Conservation (phyloP, 2,888 invertebrate genomes). For the Metallyticus violacea region DNA sequence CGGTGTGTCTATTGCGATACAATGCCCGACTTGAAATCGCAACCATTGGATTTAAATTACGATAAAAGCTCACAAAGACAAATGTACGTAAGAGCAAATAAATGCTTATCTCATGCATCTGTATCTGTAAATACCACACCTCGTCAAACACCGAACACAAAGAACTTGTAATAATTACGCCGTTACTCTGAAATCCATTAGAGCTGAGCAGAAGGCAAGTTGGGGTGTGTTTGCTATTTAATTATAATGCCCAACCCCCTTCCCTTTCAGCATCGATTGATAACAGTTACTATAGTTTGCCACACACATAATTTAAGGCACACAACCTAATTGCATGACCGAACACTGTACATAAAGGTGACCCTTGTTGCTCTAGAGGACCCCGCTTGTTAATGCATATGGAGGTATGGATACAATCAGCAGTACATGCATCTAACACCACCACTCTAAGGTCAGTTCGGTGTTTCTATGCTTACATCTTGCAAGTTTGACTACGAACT, state of each 20-base stretch:
- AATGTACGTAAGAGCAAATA: too few relatives aligned
- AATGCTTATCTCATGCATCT: too few relatives aligned
- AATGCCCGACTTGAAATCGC: too few relatives aligned
- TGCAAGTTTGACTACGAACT: too few relatives aligned
- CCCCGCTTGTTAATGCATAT: neutral
- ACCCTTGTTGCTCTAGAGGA: constrained; percentile 19
- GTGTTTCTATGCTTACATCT: too few relatives aligned
- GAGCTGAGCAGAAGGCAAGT: constrained; percentile 14
- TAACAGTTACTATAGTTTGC: constrained; percentile 31
- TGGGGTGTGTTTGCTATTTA: constrained; percentile 30
- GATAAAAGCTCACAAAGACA: too few relatives aligned
- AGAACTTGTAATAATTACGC: neutral
- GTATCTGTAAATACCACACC: neutral
- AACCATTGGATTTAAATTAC: too few relatives aligned
- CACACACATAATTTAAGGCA: constrained; percentile 32
- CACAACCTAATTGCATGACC: constrained; percentile 32
- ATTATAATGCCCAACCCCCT: constrained; percentile 25
- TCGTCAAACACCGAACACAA: neutral
- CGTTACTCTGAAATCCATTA: constrained; percentile 16
- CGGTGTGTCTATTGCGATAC: too few relatives aligned
- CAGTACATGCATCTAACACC: neutral
- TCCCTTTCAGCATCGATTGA: constrained; percentile 23
- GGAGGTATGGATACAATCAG: neutral
- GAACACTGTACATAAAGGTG: constrained; percentile 31
- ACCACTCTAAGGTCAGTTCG: too few relatives aligned